phyloP scores from a whole-genome alignment of 1,140 invertebrate genomes.

The Venturia canescens region DNA sequence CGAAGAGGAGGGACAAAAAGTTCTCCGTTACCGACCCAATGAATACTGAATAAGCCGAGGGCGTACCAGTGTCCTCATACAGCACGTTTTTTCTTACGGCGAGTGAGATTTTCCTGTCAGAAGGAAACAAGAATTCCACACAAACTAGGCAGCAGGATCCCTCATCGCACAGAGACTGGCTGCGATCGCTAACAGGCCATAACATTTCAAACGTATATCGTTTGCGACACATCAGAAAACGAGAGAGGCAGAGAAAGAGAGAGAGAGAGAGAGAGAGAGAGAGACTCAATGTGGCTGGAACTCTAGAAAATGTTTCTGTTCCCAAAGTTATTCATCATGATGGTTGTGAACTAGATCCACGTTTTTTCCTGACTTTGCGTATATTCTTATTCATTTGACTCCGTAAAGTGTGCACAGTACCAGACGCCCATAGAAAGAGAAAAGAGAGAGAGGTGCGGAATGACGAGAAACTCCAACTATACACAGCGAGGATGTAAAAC shows the following conservation, averaged over 20 bases:
- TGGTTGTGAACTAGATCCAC: slow-evolving; percentile 7
- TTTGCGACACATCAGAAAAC: not conserved
- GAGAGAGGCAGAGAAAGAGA: not conserved
- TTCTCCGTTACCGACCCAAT: slow-evolving; percentile 2
- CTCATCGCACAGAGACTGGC: not conserved
- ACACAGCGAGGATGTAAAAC: slow-evolving; percentile 53
- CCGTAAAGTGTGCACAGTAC: slow-evolving; percentile 34
- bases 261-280: not conserved
- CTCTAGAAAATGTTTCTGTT: slow-evolving; percentile 26
- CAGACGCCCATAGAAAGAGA: slow-evolving; percentile 40
- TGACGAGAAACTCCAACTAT: not conserved
- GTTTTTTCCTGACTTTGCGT: slow-evolving; percentile 24
- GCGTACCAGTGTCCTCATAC: not conserved
- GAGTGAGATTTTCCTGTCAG: slow-evolving; percentile 26
- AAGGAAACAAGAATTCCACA: slow-evolving; percentile 15
- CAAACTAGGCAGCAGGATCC: slow-evolving; percentile 16
- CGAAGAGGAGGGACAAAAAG: not conserved
- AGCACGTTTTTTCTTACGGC: not conserved
- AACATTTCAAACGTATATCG: slow-evolving; percentile 29
- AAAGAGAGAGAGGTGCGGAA: not conserved
- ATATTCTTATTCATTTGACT: not conserved
- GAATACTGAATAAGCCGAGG: slow-evolving; percentile 16
- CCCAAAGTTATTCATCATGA: slow-evolving; percentile 42
- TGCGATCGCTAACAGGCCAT: slow-evolving; percentile 13
- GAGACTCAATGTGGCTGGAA: not conserved